Evolutionary conservation across 2,113 vertebrate genomes (phyloP).

Genomic region (Oostethus manadensis): DNA sequence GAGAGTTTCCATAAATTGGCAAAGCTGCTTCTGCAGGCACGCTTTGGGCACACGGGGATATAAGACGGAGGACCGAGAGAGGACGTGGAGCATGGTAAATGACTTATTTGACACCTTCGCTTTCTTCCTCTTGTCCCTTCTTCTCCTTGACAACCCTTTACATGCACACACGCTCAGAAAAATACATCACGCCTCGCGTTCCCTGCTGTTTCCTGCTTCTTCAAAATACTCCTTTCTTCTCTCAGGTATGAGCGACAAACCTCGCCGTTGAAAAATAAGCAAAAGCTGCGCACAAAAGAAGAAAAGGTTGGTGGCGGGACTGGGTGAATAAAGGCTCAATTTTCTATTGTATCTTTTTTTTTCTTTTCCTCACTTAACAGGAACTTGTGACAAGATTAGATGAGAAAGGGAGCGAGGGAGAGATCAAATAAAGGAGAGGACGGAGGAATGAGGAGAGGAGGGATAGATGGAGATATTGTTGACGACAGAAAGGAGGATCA

Average conservation of each 20-base stretch:
- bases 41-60: constrained; percentile 15
- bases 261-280: constrained; percentile 37
- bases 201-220: constrained; percentile 26
- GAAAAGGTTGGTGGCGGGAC: constrained; percentile 2
- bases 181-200: constrained; percentile 39
- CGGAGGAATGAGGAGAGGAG: constrained; percentile 16
- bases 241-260: constrained; percentile 45
- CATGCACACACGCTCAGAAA: constrained; percentile 17
- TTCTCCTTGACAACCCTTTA: constrained; percentile 57
- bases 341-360: constrained; percentile 30
- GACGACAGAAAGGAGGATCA: constrained; percentile 55
- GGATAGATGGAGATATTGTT: constrained; percentile 39
- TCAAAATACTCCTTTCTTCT: constrained; percentile 6
- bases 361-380: constrained; percentile 25
- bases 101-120: constrained; percentile 61
- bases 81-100: constrained; percentile 31
- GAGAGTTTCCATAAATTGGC: constrained; percentile 60
- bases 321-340: constrained; percentile 47
- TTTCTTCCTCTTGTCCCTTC: constrained; percentile 45
- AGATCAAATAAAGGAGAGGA: constrained; percentile 39
- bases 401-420: constrained; percentile 21
- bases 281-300: background rate
- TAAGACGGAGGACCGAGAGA: background rate
- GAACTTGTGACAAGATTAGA: constrained; percentile 48
- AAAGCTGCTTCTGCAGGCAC: constrained; percentile 49